Base-by-base conservation (phyloP, 2,888 invertebrate species). In the Cantharis flavilabris region DNA sequence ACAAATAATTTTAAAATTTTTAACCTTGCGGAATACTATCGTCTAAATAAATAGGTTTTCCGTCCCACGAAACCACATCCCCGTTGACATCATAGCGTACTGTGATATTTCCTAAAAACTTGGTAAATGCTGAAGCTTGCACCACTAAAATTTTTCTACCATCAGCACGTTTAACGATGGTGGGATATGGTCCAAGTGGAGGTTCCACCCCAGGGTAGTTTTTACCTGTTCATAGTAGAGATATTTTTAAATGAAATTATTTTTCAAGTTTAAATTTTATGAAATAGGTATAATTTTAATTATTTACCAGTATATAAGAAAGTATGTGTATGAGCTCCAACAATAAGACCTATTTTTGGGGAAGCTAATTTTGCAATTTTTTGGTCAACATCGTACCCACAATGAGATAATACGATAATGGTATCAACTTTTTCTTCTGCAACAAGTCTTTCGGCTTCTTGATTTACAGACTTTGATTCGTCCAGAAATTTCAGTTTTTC, bases 281-380 rank as follows among this genome's bases (percentile, higher is more conserved):
- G 1, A 0, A 26, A 26, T 26, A 20, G 3, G 23, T 23, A 23
- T 23, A 23, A 23, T 23, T 69, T 18, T n/a, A 72, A 18, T 70
- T n/a, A n/a, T n/a, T n/a, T 75, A 81, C 90, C 90, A 10, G 92
- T 93, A 86, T 92, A 96, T 0, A 97, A 90, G 81, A 97, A 92
- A 0, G 94, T 93, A 86, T 97, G 95, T 0, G 95, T 94, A 86
- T 97, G 97, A 0, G 93, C 95, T 7, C 97, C 97, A n/a, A 97
- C 94, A 75, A 97, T 94, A 0, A 97, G 90, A 86, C 96, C 95
- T 73, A 97, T 91, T 49, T 92, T 91, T 0, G 92, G 90, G 2
- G 94, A 91, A 64, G 91, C 92, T 4, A 90, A 88, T 3, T 86
- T 85, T 0, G 96, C 96, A 80, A 96, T 92, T 33, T 88, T 85